These are phyloP conservation scores for Leucophenga montana DNA, from an alignment of 2,888 invertebrate genomes.

Conservation along the genomic window DNA sequence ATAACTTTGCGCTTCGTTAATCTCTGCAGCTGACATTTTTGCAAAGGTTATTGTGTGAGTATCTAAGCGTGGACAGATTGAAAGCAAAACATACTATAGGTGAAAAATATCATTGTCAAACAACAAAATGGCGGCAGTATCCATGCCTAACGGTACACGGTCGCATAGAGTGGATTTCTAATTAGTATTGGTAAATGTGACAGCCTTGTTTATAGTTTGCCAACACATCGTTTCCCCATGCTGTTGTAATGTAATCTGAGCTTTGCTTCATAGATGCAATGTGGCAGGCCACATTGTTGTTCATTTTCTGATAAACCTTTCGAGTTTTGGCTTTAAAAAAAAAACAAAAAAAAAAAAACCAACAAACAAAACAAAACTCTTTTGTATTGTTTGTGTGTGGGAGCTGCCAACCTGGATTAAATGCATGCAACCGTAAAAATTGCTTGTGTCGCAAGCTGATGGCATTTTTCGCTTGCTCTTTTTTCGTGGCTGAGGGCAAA, in stretches of 20 bases:
- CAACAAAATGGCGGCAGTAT: constrained; percentile 13
- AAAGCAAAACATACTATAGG: background rate
- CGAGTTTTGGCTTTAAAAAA: no score
- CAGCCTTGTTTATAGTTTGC: constrained; percentile 9
- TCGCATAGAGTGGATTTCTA: background rate
- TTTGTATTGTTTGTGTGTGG: background rate
- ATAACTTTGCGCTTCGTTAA: constrained; percentile 70
- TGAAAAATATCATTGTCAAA: background rate
- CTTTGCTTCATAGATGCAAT: no score
- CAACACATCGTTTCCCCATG: no score
- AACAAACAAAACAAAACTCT: background rate
- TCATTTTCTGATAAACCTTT: background rate
- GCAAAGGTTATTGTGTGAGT: constrained; percentile 26
- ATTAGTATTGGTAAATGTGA: constrained; percentile 22
- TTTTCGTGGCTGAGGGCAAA: constrained; percentile 5
- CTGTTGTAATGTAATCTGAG: no score
- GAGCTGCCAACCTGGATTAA: constrained; percentile 51
- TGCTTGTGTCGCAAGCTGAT: constrained; percentile 51
- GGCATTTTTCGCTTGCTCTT: constrained; percentile 2
- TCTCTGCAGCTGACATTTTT: constrained; percentile 62
- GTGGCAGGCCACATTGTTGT: background rate
- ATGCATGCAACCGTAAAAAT: constrained; percentile 61
- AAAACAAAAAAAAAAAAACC: no score
- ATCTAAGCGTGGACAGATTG: background rate
- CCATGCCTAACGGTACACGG: background rate